Percentiles rank a stretch among this genome's conserved stretches.
Evolutionary conservation across 2,797 vertebrate genomes (phyloP).

Genomic region (Oryzias dopingdopingensis): DNA sequence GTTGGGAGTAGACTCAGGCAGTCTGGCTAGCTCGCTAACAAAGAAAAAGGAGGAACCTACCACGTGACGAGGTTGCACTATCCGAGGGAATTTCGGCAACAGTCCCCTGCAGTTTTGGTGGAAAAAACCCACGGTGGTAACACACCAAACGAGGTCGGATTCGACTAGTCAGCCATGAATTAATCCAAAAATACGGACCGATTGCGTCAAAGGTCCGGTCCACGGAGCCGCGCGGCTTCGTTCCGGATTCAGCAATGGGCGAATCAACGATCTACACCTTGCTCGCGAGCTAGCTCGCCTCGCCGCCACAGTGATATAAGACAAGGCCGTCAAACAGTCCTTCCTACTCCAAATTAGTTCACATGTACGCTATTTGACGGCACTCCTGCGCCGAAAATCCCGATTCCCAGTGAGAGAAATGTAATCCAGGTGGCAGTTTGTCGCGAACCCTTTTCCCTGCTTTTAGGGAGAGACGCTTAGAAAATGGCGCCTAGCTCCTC

Average conservation of each 20-base stretch:
- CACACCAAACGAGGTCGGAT: conserved; percentile 34
- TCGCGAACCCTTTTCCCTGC: conserved; percentile 72
- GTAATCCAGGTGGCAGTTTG: conserved; percentile 54
- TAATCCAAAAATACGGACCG: conserved; percentile 41
- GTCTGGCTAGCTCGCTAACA: conserved; percentile 82
- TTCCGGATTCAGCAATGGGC: conserved; percentile 80
- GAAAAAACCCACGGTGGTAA: conserved; percentile 60
- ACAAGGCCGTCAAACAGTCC: conserved; percentile 59
- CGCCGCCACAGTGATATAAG: conserved; percentile 61
- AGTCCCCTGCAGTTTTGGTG: conserved; percentile 86
- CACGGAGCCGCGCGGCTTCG: conserved; percentile 58
- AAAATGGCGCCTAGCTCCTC: conserved; percentile 93
- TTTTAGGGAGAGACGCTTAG: conserved; percentile 84
- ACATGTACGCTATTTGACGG: conserved; percentile 29
- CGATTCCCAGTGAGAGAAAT: conserved; percentile 27
- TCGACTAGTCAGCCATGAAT: conserved; percentile 60
- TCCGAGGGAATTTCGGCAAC: conserved; percentile 90
- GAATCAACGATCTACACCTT: conserved; percentile 75
- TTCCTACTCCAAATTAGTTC: conserved; percentile 39
- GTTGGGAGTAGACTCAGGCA: conserved; percentile 62
- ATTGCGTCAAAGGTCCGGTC: conserved; percentile 44
- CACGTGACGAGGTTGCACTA: conserved; percentile 93
- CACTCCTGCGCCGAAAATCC: conserved; percentile 40
- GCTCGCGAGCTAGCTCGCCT: conserved; percentile 65
- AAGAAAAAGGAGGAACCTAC: conserved; percentile 94